Percentiles rank a stretch among this genome's conserved stretches.
Evolutionary conservation across 1,140 invertebrate genomes (phyloP).

Genomic region (Tenebrio molitor): DNA sequence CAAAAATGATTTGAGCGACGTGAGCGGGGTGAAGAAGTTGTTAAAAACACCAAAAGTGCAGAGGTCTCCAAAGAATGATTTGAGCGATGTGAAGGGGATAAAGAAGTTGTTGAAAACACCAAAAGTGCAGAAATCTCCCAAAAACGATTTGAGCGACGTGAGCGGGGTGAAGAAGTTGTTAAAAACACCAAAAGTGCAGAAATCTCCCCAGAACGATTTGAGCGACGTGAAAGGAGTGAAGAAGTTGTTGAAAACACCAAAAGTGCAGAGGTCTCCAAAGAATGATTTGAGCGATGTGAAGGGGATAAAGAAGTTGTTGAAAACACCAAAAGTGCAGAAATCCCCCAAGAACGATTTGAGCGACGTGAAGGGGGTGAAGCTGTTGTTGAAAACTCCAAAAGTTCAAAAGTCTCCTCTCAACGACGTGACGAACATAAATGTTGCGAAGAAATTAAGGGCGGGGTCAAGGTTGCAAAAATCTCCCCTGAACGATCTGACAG

Average conservation of each 20-base stretch:
- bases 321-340: slow-evolving; percentile 48
- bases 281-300: slow-evolving; percentile 64
- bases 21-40: slow-evolving; percentile 61
- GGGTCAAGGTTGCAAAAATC: slow-evolving; percentile 56
- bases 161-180: slow-evolving; percentile 66
- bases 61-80: slow-evolving; percentile 51
- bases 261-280: slow-evolving; percentile 54
- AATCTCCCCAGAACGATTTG: slow-evolving; percentile 63
- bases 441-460: slow-evolving; percentile 54
- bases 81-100: slow-evolving; percentile 65
- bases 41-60: slow-evolving; percentile 55
- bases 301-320: slow-evolving; percentile 60
- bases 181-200: slow-evolving; percentile 54
- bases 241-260: slow-evolving; percentile 51
- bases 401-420: slow-evolving; percentile 61
- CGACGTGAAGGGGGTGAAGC: slow-evolving; percentile 66
- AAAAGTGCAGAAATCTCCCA: slow-evolving; percentile 55
- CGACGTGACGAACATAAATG: slow-evolving; percentile 57
- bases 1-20: slow-evolving; percentile 62
- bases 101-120: slow-evolving; percentile 61
- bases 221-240: slow-evolving; percentile 62
- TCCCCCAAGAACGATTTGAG: slow-evolving; percentile 66
- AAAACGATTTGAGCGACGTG: slow-evolving; percentile 67
- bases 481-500: slow-evolving; percentile 56
- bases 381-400: slow-evolving; percentile 61